phyloP scores from a whole-genome alignment of 2,797 vertebrate genomes.

The Adrianichthys oophorus region DNA sequence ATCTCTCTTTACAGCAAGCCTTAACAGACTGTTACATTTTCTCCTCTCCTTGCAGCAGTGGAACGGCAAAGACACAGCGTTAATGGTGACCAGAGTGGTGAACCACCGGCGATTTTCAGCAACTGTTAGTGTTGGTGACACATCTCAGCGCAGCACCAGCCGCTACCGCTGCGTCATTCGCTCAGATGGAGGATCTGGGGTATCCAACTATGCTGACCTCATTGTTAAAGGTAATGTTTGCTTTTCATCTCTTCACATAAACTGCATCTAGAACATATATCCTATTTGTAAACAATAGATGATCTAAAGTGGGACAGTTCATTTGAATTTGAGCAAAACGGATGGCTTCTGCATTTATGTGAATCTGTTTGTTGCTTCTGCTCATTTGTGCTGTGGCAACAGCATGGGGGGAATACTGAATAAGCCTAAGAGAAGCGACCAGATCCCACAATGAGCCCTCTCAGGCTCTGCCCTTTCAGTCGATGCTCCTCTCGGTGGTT shows the following conservation, averaged over 20 bases:
- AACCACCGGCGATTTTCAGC: constrained; percentile 95
- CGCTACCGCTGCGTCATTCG: constrained; percentile 95
- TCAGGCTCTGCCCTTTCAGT: constrained; percentile 8
- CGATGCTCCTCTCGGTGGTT: constrained; percentile 5
- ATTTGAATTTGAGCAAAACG: constrained; percentile 17
- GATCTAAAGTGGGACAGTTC: constrained; percentile 17
- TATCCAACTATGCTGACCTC: constrained; percentile 95
- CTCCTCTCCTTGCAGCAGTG: constrained; percentile 82
- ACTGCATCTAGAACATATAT: not conserved
- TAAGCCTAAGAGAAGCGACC: constrained; percentile 41
- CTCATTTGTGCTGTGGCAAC: constrained; percentile 43
- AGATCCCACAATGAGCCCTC: constrained; percentile 42
- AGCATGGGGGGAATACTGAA: constrained; percentile 52
- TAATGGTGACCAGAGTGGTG: constrained; percentile 95
- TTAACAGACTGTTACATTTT: not conserved
- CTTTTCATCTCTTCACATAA: not conserved
- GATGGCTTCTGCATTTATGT: constrained; percentile 14
- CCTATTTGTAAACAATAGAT: constrained; percentile 1
- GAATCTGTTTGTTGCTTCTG: constrained; percentile 32
- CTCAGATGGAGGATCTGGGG: constrained; percentile 91
- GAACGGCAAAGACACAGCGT: constrained; percentile 91
- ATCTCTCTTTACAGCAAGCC: no score
- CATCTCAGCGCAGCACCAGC: constrained; percentile 89
- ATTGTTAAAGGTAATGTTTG: constrained; percentile 76
- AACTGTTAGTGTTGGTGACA: constrained; percentile 91